Percentiles rank a stretch among this genome's conserved stretches.
These are phyloP conservation scores for Catagonus wagneri DNA, from an alignment of 2,113 vertebrate genomes.

Conservation along the genomic window DNA sequence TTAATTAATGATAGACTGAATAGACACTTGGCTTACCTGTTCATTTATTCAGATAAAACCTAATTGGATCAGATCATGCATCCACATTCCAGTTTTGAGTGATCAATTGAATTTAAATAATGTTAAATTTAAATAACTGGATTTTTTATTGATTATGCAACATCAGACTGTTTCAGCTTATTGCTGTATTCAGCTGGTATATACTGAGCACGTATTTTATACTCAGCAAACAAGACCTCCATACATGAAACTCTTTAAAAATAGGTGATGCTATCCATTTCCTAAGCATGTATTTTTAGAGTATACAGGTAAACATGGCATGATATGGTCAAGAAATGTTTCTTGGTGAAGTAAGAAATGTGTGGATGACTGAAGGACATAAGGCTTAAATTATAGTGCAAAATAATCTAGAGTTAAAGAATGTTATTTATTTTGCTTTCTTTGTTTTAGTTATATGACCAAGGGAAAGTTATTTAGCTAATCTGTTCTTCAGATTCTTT, in stretches of 20 bases:
- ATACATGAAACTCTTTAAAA: background rate
- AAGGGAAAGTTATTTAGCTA: background rate
- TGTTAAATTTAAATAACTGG: background rate
- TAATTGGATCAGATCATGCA: background rate
- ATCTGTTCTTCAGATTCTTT: background rate
- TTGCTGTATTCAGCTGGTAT: background rate
- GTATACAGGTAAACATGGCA: background rate
- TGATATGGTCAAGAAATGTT: background rate
- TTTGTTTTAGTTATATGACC: background rate
- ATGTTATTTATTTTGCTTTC: background rate
- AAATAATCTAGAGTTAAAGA: background rate
- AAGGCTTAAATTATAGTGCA: background rate
- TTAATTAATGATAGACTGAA: background rate
- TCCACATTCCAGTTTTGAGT: background rate
- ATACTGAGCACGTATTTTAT: background rate
- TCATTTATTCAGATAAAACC: background rate
- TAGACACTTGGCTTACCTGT: background rate
- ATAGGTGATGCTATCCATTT: background rate
- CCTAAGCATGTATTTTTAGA: background rate
- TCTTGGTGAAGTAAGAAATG: background rate
- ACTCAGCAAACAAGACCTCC: background rate
- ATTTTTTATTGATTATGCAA: background rate
- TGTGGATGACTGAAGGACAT: background rate
- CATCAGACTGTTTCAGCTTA: background rate
- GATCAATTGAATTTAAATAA: background rate